phyloP scores from a whole-genome alignment of 2,113 vertebrate species.

The Cricetomys ansorgei region DNA sequence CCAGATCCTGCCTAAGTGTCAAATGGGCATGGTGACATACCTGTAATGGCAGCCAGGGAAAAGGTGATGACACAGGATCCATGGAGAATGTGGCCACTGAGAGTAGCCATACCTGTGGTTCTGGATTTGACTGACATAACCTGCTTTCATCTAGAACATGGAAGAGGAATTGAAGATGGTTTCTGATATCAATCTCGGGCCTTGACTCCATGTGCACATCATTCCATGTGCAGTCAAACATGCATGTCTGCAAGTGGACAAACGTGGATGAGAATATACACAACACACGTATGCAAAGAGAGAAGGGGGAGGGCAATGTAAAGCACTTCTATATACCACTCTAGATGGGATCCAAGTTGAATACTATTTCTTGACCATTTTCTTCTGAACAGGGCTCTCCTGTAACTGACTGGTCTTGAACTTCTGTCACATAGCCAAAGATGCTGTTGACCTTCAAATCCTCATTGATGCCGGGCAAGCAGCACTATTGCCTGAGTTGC shows the following conservation, averaged over 20 bases:
- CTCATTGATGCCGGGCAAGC: background rate
- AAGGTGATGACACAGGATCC: background rate
- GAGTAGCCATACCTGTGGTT: background rate
- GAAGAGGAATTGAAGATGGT: background rate
- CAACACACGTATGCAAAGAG: background rate
- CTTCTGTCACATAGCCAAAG: background rate
- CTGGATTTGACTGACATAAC: background rate
- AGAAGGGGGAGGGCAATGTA: background rate
- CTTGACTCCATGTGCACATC: too few species aligned
- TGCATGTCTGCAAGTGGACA: background rate
- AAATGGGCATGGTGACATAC: background rate
- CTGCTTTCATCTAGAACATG: background rate
- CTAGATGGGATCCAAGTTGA: background rate
- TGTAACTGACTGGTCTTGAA: background rate
- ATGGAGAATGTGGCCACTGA: background rate
- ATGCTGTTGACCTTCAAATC: background rate
- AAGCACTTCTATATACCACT: background rate
- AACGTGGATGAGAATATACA: background rate
- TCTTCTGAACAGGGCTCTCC: background rate
- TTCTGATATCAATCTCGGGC: background rate
- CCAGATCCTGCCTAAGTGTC: background rate
- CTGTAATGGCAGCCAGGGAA: background rate
- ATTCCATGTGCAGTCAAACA: background rate
- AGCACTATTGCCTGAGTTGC: background rate
- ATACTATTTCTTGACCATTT: background rate